Conservation (phyloP, 2,797 vertebrate genomes). For the Loriculus beryllinus region DNA sequence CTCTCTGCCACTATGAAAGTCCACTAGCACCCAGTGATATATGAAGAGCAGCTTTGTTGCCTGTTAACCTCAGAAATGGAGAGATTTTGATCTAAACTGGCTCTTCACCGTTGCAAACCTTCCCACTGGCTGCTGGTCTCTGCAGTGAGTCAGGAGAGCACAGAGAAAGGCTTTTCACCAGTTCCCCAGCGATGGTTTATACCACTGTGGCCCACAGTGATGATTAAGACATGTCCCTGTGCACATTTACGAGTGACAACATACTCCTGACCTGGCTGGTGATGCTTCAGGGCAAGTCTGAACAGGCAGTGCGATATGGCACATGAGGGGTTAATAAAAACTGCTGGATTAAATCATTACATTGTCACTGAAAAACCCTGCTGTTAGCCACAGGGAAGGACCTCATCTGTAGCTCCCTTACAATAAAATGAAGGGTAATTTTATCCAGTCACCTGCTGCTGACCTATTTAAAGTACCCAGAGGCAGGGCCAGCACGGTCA, state of each 20-base stretch:
- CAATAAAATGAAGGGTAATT: slow-evolving; percentile 54
- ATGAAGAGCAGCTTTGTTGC: accelerated
- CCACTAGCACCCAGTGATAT: not conserved
- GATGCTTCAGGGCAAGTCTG: not conserved
- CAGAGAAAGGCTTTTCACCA: not conserved
- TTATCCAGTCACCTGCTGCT: slow-evolving; percentile 55
- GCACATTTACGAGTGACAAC: accelerated
- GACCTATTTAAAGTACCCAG: slow-evolving; percentile 16
- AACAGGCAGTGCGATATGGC: not conserved
- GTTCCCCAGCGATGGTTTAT: not conserved
- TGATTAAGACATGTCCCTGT: too few species aligned
- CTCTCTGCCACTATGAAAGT: not conserved
- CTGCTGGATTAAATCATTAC: slow-evolving; percentile 25
- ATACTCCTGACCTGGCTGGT: accelerated
- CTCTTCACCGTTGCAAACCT: not conserved
- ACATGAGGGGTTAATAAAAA: not conserved
- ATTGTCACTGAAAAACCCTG: slow-evolving; percentile 10
- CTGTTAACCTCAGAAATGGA: not conserved
- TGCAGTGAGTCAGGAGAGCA: not conserved
- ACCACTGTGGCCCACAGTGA: not conserved
- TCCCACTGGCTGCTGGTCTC: not conserved
- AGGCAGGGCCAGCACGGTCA: not conserved
- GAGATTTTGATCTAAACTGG: not conserved
- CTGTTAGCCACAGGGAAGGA: slow-evolving; percentile 51
- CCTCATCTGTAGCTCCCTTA: slow-evolving; percentile 1